Evolutionary conservation across 2,888 invertebrate species (phyloP).

Genomic region (Drosophila cognata): DNA sequence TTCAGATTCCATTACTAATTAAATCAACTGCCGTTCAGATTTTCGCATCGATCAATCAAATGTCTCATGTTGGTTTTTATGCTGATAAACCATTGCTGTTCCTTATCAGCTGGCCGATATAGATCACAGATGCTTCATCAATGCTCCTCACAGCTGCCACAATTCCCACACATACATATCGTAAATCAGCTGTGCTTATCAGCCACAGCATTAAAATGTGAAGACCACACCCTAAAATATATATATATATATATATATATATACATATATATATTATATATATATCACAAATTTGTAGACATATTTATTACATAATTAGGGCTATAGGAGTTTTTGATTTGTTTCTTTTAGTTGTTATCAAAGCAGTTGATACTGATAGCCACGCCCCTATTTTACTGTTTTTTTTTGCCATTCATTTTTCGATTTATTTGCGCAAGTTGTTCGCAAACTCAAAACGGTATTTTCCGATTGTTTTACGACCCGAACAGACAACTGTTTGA

Average conservation of each 20-base stretch:
- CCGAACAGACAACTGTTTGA: not conserved
- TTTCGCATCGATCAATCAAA: slow-evolving; percentile 24
- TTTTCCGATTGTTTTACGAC: not conserved
- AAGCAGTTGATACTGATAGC: slow-evolving; percentile 15
- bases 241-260: not conserved
- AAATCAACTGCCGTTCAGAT: slow-evolving; percentile 3
- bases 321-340: not conserved
- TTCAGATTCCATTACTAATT: slow-evolving; percentile 2
- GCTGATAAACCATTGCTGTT: slow-evolving; percentile 1
- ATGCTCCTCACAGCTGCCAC: slow-evolving; percentile 16
- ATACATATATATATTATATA: not conserved
- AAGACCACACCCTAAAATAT: slow-evolving; percentile 1
- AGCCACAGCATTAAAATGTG: not conserved
- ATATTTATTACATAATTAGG: not conserved
- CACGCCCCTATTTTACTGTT: not conserved
- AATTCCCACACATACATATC: slow-evolving; percentile 1
- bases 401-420: not conserved
- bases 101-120: slow-evolving; percentile 10
- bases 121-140: slow-evolving; percentile 16
- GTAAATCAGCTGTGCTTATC: not conserved
- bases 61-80: not conserved
- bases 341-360: slow-evolving; percentile 22
- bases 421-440: not conserved
- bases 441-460: not conserved
- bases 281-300: not conserved